Evolutionary conservation across 2,113 vertebrate species (phyloP).

Genomic region (Indicator indicator): DNA sequence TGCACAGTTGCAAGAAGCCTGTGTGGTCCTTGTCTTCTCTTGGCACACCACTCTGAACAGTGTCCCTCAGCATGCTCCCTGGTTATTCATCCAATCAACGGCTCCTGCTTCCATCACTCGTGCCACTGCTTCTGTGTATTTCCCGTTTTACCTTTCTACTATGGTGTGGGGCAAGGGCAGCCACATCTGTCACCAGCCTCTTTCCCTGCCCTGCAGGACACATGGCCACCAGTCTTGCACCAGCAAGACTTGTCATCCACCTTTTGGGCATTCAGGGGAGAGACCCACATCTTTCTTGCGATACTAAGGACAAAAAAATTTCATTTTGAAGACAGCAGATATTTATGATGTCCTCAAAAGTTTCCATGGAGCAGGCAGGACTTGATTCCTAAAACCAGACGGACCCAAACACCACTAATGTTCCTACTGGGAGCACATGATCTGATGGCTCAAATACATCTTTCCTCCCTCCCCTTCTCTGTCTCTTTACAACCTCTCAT

Average conservation of each 20-base stretch:
- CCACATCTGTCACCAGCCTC: background rate
- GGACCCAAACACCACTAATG: background rate
- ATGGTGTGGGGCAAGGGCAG: background rate
- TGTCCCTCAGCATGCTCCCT: background rate
- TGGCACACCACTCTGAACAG: fast-evolving
- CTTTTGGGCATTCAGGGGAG: background rate
- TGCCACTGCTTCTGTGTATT: background rate
- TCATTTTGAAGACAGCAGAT: background rate
- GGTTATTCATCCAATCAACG: background rate
- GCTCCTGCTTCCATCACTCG: background rate
- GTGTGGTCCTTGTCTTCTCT: background rate
- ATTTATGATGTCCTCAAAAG: background rate
- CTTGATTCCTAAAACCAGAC: background rate
- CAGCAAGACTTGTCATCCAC: fast-evolving
- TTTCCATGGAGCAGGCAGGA: background rate
- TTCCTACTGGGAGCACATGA: background rate
- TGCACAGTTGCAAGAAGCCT: background rate
- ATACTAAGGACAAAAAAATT: background rate
- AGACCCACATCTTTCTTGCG: background rate
- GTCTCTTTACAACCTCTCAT: background rate
- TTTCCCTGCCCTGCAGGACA: background rate
- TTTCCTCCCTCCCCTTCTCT: background rate
- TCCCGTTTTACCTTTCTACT: background rate
- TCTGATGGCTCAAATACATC: background rate
- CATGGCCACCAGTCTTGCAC: background rate